phyloP scores from a whole-genome alignment of 2,113 vertebrate genomes.

The Pseudopodoces humilis region DNA sequence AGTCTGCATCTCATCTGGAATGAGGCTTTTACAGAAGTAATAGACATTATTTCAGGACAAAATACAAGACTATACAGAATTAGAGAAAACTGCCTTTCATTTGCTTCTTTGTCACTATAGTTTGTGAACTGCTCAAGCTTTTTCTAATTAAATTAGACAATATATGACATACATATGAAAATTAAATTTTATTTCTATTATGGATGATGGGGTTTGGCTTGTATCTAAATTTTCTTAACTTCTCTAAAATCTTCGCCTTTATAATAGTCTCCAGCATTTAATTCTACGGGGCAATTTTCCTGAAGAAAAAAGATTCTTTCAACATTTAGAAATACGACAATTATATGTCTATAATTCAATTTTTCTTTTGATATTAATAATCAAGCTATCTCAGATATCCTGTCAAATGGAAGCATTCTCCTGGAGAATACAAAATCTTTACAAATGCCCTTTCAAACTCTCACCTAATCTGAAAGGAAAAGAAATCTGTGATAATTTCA shows the following conservation, averaged over 20 bases:
- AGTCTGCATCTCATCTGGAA: background rate
- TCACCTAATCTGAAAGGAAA: background rate
- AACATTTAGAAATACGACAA: background rate
- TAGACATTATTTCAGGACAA: background rate
- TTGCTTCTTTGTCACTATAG: background rate
- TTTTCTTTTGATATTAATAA: background rate
- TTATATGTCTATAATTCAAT: background rate
- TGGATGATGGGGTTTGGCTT: background rate
- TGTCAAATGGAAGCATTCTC: background rate
- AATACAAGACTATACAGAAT: background rate
- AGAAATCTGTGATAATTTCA: background rate
- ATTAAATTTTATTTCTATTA: background rate
- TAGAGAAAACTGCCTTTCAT: background rate
- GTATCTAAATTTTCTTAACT: background rate
- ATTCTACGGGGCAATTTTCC: background rate
- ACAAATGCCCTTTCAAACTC: background rate
- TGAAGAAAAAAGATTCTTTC: background rate
- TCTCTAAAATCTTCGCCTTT: background rate
- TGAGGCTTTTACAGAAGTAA: background rate
- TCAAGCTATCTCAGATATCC: background rate
- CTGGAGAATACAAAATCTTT: background rate
- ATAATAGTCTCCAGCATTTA: background rate
- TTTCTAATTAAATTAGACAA: background rate
- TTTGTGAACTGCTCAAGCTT: background rate
- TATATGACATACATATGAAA: background rate